A percentile compares a stretch with the other conserved stretches of the same genome.
phyloP scores from a whole-genome alignment of 92 coral and sea anemone genomes.

The Porites rus region DNA sequence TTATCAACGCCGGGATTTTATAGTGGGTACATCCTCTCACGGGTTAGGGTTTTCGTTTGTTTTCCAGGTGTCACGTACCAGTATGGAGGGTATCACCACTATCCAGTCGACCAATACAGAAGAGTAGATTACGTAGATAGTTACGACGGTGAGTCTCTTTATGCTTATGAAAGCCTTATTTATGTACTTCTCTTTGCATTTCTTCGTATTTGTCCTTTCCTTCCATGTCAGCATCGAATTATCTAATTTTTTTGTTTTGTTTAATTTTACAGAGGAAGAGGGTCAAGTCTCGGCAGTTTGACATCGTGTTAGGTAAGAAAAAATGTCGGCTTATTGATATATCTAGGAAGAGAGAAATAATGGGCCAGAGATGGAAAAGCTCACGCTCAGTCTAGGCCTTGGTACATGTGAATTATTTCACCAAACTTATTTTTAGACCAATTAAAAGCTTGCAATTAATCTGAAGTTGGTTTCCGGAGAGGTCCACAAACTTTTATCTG shows the following conservation, averaged over 20 bases:
- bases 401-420: too few species aligned
- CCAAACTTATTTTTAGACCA: too few species aligned
- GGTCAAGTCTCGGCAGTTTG: conserved; percentile 90
- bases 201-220: neutral
- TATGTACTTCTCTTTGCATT: neutral
- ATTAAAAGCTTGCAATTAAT: too few species aligned
- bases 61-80: conserved; percentile 36
- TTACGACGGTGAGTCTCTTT: conserved; percentile 67
- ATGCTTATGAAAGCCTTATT: neutral
- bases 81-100: conserved; percentile 48
- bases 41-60: neutral
- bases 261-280: conserved; percentile 69
- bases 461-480: too few species aligned
- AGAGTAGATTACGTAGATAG: conserved; percentile 82
- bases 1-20: too few species aligned
- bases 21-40: neutral
- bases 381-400: too few species aligned
- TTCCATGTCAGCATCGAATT: neutral
- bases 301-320: conserved; percentile 3
- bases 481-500: too few species aligned
- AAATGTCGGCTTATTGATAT: neutral
- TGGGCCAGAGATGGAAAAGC: too few species aligned
- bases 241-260: neutral
- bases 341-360: neutral
- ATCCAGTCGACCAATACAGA: conserved; percentile 64